Percentiles rank a stretch among this genome's conserved stretches.
Evolutionary conservation across 2,888 invertebrate species (phyloP).

Genomic region (Ormyrus pomaceus): DNA sequence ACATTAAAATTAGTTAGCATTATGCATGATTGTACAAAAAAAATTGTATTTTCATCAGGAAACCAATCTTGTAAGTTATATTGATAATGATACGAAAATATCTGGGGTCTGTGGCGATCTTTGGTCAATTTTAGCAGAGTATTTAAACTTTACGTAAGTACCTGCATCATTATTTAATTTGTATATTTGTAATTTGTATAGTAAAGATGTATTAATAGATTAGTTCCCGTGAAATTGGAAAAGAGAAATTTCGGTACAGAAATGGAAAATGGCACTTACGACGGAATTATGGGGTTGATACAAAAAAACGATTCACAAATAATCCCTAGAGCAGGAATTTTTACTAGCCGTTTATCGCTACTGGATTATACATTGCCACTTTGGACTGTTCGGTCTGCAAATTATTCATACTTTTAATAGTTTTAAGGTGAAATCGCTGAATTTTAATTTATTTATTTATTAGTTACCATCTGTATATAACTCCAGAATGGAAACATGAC

Average conservation of each 20-base stretch:
- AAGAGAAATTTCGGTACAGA: constrained; percentile 47
- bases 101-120: constrained; percentile 52
- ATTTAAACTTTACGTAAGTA: constrained; percentile 56
- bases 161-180: not conserved
- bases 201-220: constrained; percentile 21
- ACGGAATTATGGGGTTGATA: constrained; percentile 57
- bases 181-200: not conserved
- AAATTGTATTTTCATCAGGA: constrained; percentile 30
- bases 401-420: not conserved
- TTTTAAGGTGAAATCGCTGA: not conserved
- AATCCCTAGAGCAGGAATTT: constrained; percentile 56
- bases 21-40: not conserved
- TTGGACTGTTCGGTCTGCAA: constrained; percentile 58
- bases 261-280: constrained; percentile 54
- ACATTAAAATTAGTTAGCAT: not conserved
- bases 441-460: not conserved
- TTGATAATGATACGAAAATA: constrained; percentile 49
- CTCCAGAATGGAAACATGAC: constrained; percentile 55
- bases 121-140: constrained; percentile 52
- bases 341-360: constrained; percentile 31
- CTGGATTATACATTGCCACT: constrained; percentile 59
- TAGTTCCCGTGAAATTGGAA: constrained; percentile 36
- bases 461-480: constrained; percentile 58
- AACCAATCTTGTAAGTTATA: constrained; percentile 46
- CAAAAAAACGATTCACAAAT: constrained; percentile 57